Evolutionary conservation across 2,888 invertebrate species (phyloP).

Genomic region (Germaria angustata): DNA sequence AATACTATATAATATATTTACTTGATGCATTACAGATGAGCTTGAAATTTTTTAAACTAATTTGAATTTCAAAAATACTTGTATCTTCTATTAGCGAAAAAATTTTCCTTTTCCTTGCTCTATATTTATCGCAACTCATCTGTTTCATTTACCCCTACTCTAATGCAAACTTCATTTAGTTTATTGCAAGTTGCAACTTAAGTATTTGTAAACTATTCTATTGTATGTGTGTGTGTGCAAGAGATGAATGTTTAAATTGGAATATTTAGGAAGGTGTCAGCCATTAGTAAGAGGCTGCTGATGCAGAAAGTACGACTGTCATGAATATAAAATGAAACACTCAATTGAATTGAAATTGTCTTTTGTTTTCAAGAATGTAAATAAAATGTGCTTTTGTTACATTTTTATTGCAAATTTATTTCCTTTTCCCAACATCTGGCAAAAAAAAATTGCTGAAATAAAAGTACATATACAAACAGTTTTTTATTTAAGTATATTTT

Average conservation of each 20-base stretch:
- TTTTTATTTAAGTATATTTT: background rate
- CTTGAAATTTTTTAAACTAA: too few relatives aligned
- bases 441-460: background rate
- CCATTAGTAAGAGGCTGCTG: background rate
- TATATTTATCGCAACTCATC: background rate
- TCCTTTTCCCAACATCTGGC: background rate
- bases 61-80: too few relatives aligned
- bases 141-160: conserved; percentile 8
- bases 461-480: conserved; percentile 26
- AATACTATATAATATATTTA: too few relatives aligned
- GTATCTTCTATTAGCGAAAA: too few relatives aligned
- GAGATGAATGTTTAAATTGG: conserved; percentile 25
- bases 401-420: conserved; percentile 29
- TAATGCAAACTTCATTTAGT: conserved; percentile 30
- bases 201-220: conserved; percentile 42
- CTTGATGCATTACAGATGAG: too few relatives aligned
- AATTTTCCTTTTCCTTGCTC: too few relatives aligned
- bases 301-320: conserved; percentile 11
- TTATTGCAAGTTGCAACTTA: conserved; percentile 59
- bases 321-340: conserved; percentile 60
- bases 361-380: conserved; percentile 25
- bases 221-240: background rate
- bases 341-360: conserved; percentile 61
- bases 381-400: conserved; percentile 17
- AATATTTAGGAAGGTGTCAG: conserved; percentile 2